Base-by-base conservation (phyloP, 1,140 invertebrate species). In the Leptinotarsa defecta region DNA sequence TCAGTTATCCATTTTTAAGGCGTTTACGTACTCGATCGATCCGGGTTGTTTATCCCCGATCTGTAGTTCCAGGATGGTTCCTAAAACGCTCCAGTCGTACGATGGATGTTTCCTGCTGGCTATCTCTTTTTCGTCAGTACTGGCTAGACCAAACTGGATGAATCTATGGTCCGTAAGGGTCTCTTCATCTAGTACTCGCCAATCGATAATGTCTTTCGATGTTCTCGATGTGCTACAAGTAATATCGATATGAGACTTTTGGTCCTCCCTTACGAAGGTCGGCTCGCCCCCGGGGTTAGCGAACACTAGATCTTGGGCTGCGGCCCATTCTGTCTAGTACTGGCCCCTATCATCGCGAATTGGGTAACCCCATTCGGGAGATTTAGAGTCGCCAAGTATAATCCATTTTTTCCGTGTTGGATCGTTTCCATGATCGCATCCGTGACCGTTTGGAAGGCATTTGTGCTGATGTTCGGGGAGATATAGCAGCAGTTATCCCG, bases 341-440 rank as follows among this genome's bases (percentile, higher is more conserved):
- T n/a, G 69, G 19, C 80, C 81, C 72, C 76, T 79, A 20, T 43
- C 73, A 75, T 83, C 77, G 4, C 62, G 48, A 17, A n/a, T 22
- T 48, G 76, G 48, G 61, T 76, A 76, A 3, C 78, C 79, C 80
- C 79, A 83, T 27, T 79, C 72, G 4, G 71, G 49, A 3, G 77
- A 74, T 74, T 79, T 81, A 15, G 74, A 68, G 61, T 83, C 82
- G 19, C 80, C 81, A 48, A 76, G 74, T 13, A 83, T 76, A 0
- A 83, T 48, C 24, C 4, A 24, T 8, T 61, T 62, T 13, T 19
- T 15, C 22, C 64, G 17, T 24, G 57, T 67, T 67, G 13, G 17
- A 24, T 3, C 22, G 64, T 22, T 19, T 13, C 17, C 64, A 24
- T 67, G 64, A 67, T 3, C 17, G 17, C 22, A 19, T 67, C 64